Percentiles rank a stretch among this genome's conserved stretches.
These are phyloP conservation scores for Sarcophaga rosellei DNA, from an alignment of 2,888 invertebrate species.

Conservation along the genomic window DNA sequence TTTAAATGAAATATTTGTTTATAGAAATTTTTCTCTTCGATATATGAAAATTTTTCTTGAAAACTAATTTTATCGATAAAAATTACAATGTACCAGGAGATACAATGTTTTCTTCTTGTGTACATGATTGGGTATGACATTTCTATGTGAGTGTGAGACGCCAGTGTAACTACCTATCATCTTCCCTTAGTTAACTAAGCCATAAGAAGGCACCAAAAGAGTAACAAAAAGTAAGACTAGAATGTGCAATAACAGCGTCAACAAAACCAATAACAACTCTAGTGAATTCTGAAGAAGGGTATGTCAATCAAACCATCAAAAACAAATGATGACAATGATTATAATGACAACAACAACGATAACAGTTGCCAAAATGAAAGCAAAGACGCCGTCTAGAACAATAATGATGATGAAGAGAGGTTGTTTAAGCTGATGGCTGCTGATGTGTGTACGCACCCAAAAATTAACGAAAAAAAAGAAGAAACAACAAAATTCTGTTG, in stretches of 20 bases:
- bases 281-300: constrained; percentile 33
- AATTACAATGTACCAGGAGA: too few species aligned
- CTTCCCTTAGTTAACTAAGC: background rate
- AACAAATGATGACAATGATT: constrained; percentile 66
- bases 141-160: too few species aligned
- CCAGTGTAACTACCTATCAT: background rate
- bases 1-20: too few species aligned
- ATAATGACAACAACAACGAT: background rate
- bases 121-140: too few species aligned
- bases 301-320: constrained; percentile 71
- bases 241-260: constrained; percentile 6
- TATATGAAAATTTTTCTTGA: too few species aligned
- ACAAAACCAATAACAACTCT: background rate
- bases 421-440: constrained; percentile 23
- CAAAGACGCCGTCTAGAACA: constrained; percentile 8
- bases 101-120: too few species aligned
- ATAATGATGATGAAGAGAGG: constrained; percentile 30
- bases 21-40: too few species aligned
- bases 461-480: background rate
- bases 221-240: background rate
- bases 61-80: too few species aligned
- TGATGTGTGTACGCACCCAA: constrained; percentile 19
- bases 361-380: too few species aligned
- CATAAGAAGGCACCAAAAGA: background rate
- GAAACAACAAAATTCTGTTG: background rate